A percentile compares a stretch with the other conserved stretches of the same genome.
These are phyloP conservation scores for Dolichomitus sp. DNA, from an alignment of 2,888 invertebrate genomes.

Conservation along the genomic window DNA sequence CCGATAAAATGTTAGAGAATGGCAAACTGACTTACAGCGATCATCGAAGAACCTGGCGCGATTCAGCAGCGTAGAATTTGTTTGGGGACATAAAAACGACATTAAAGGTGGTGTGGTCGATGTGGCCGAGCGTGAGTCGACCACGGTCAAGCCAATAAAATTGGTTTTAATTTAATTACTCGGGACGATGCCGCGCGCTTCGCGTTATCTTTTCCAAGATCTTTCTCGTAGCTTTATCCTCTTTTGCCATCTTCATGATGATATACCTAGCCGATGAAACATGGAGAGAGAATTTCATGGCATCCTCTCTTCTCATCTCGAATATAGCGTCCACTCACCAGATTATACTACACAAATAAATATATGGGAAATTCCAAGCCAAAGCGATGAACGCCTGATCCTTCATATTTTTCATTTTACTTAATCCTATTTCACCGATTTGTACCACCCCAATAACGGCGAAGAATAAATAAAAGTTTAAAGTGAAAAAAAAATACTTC, in stretches of 20 bases:
- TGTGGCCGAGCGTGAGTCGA: conserved; percentile 39
- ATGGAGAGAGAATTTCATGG: conserved; percentile 59
- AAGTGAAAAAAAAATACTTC: too few species aligned
- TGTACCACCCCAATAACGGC: too few species aligned
- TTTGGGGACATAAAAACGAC: conserved; percentile 80
- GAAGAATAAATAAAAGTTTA: too few species aligned
- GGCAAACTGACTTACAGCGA: conserved; percentile 72
- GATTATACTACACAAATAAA: neutral
- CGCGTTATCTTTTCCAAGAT: conserved; percentile 78
- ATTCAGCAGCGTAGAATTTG: conserved; percentile 79
- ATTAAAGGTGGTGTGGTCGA: conserved; percentile 74
- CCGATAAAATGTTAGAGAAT: conserved; percentile 75
- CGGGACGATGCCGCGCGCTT: conserved; percentile 53
- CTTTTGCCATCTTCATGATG: conserved; percentile 62
- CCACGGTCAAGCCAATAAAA: conserved; percentile 78
- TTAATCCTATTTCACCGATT: too few species aligned
- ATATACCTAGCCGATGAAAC: conserved; percentile 69
- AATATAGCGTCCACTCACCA: conserved; percentile 44
- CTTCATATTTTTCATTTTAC: too few species aligned
- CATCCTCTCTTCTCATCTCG: conserved; percentile 55
- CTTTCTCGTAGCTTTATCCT: conserved; percentile 79
- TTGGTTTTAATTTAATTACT: conserved; percentile 83
- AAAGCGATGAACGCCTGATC: too few species aligned
- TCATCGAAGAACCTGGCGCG: conserved; percentile 67
- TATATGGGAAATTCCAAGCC: too few species aligned